A percentile compares a stretch with the other conserved stretches of the same genome.
Evolutionary conservation across 2,113 vertebrate genomes (phyloP).

Genomic region (Micronycteris hirsuta): DNA sequence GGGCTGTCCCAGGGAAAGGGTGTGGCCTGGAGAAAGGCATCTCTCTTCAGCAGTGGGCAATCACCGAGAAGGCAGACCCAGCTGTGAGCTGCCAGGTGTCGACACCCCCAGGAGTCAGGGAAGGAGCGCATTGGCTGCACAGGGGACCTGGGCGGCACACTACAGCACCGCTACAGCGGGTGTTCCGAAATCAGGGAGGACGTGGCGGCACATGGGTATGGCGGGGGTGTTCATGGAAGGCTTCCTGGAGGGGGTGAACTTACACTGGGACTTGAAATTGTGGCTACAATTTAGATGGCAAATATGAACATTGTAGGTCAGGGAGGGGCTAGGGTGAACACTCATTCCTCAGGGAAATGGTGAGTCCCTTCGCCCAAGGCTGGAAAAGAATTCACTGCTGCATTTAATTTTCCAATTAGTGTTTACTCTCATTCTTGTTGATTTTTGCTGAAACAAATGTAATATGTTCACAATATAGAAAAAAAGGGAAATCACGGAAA

Average conservation of each 20-base stretch:
- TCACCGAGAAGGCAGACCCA: background rate
- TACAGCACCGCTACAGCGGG: too few species aligned
- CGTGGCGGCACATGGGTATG: accelerated
- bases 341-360: background rate
- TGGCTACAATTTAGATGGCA: background rate
- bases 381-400: background rate
- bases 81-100: accelerated
- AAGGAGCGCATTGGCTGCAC: accelerated
- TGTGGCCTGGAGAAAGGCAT: background rate
- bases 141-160: background rate
- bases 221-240: background rate
- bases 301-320: background rate
- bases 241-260: background rate
- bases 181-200: background rate
- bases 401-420: background rate
- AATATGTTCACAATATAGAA: background rate
- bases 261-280: background rate
- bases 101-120: background rate
- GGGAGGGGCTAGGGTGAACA: background rate
- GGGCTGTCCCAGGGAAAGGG: background rate
- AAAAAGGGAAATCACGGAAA: background rate
- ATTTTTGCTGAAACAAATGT: background rate
- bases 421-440: background rate
- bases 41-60: background rate
- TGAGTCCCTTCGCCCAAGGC: background rate